Percentiles rank a stretch among this genome's conserved stretches.
Conservation (phyloP, 2,797 vertebrate genomes). For the Apogon hyalosoma region DNA sequence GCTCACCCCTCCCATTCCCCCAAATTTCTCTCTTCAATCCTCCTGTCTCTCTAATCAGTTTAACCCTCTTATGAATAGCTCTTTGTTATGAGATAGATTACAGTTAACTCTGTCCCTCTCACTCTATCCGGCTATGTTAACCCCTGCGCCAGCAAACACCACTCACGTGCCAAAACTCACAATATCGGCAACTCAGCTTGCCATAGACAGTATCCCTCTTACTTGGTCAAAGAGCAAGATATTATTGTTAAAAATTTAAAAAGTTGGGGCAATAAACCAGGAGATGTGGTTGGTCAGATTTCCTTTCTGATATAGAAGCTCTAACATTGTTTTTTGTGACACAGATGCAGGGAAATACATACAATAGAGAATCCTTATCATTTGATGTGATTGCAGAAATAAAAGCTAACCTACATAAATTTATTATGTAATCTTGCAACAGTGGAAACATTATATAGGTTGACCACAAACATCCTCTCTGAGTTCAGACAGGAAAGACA, state of each 20-base stretch:
- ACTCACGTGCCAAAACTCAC: slow-evolving; percentile 63
- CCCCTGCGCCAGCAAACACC: slow-evolving; percentile 51
- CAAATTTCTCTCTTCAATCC: slow-evolving; percentile 85
- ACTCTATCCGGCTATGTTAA: slow-evolving; percentile 70
- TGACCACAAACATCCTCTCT: not conserved
- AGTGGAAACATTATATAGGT: not conserved
- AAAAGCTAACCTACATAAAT: no score
- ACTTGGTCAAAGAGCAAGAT: slow-evolving; percentile 23
- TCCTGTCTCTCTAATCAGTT: slow-evolving; percentile 87
- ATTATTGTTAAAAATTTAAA: slow-evolving; percentile 6
- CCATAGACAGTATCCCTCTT: slow-evolving; percentile 6
- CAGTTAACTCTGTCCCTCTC: slow-evolving; percentile 83
- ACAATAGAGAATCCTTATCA: no score
- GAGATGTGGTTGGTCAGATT: slow-evolving; percentile 5
- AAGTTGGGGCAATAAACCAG: not conserved
- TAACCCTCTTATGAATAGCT: slow-evolving; percentile 88
- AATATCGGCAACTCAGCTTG: slow-evolving; percentile 35
- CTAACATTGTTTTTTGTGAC: no score
- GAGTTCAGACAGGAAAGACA: slow-evolving; percentile 2
- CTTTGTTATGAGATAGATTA: slow-evolving; percentile 88
- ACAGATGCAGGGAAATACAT: no score
- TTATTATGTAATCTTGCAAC: not conserved
- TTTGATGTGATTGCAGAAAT: no score
- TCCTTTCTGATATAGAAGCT: slow-evolving; percentile 3
- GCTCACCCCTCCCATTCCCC: slow-evolving; percentile 75